These are phyloP conservation scores for Apteryx owenii DNA, from an alignment of 2,113 vertebrate species.

Conservation along the genomic window DNA sequence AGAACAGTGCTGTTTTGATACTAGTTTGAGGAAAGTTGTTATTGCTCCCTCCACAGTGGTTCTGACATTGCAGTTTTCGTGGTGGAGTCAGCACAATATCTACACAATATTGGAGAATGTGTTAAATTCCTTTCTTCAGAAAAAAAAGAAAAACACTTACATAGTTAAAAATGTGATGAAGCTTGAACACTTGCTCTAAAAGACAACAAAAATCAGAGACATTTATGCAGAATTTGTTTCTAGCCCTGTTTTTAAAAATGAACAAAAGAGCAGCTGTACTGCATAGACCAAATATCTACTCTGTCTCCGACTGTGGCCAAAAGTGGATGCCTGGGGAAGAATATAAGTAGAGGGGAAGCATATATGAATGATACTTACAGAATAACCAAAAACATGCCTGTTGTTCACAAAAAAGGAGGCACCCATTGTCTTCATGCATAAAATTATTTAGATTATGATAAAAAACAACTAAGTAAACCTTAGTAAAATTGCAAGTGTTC, in stretches of 20 bases:
- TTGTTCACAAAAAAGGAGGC: neutral
- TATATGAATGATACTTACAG: neutral
- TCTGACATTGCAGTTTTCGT: conserved; percentile 47
- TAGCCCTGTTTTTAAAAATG: conserved; percentile 9
- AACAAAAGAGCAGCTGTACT: conserved; percentile 54
- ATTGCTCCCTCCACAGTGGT: neutral
- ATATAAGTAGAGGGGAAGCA: neutral
- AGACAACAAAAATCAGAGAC: conserved; percentile 35
- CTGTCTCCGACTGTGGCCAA: neutral
- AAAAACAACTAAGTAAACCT: neutral
- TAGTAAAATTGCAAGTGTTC: neutral
- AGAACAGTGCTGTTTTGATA: conserved; percentile 15
- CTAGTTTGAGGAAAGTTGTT: conserved; percentile 18
- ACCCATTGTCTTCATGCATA: neutral
- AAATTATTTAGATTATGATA: neutral
- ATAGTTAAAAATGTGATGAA: conserved; percentile 31
- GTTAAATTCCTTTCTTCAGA: conserved; percentile 21
- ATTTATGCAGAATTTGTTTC: conserved; percentile 7
- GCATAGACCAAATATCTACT: neutral
- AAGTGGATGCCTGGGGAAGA: neutral
- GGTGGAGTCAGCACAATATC: neutral
- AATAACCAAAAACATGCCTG: neutral
- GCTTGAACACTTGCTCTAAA: conserved; percentile 28
- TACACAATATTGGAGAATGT: neutral
- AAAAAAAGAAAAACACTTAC: neutral